These are phyloP conservation scores for Sebastiscus albofasciatus DNA, from an alignment of 2,797 vertebrate genomes.

Conservation along the genomic window DNA sequence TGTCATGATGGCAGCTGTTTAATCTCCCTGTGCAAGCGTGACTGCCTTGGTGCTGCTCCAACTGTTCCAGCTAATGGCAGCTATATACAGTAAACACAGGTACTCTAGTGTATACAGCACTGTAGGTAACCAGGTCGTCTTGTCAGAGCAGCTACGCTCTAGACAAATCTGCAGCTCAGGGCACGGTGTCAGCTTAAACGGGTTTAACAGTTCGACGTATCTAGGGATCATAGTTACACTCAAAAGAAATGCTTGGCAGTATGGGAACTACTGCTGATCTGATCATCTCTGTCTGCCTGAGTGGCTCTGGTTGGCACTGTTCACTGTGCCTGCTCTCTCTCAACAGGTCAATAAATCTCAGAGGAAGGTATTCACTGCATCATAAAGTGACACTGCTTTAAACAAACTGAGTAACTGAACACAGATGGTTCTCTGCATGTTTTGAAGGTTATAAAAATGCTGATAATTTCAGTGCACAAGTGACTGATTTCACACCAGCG, in stretches of 20 bases:
- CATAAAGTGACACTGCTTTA: conserved; percentile 41
- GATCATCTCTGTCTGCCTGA: conserved; percentile 50
- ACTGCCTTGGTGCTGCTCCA: conserved; percentile 30
- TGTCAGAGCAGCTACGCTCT: conserved; percentile 42
- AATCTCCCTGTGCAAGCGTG: conserved; percentile 35
- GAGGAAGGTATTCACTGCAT: conserved; percentile 34
- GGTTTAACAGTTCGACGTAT: conserved; percentile 72
- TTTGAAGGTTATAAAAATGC: conserved; percentile 1
- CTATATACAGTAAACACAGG: conserved; percentile 61
- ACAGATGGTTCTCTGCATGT: neutral
- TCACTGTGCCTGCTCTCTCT: conserved; percentile 36
- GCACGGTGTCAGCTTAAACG: conserved; percentile 74
- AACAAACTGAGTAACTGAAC: conserved; percentile 28
- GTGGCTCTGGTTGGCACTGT: conserved; percentile 41
- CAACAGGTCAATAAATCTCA: conserved; percentile 57
- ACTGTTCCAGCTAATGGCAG: conserved; percentile 29
- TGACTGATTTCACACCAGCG: neutral
- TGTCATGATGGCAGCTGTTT: conserved; percentile 50
- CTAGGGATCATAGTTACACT: conserved; percentile 57
- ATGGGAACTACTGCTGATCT: conserved; percentile 54
- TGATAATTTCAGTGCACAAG: neutral
- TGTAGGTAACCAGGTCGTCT: conserved; percentile 70
- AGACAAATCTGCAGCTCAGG: conserved; percentile 72
- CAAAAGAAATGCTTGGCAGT: conserved; percentile 46
- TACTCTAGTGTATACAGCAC: conserved; percentile 29